Evolutionary conservation across 2,797 vertebrate species (phyloP).

Genomic region (Acanthis flammea): DNA sequence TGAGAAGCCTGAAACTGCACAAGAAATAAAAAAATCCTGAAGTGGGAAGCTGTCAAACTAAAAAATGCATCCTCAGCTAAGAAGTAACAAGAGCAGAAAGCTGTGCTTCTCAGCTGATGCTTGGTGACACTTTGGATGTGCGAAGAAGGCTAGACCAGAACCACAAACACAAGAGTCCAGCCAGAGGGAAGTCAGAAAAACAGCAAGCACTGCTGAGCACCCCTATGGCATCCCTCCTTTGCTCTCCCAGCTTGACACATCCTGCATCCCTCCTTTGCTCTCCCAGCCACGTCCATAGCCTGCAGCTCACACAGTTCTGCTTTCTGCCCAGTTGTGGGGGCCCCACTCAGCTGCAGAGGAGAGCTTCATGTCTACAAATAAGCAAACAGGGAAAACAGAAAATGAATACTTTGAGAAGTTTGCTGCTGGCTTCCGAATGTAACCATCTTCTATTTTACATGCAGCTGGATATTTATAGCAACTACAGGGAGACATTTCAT

Average conservation of each 20-base stretch:
- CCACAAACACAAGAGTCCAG: fast-evolving
- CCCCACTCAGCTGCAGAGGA: not conserved
- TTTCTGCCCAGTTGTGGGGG: not conserved
- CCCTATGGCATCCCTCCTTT: not conserved
- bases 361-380: not conserved
- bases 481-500: not conserved
- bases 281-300: not conserved
- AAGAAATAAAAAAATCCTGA: not conserved
- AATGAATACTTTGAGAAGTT: not conserved
- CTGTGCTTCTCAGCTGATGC: not conserved
- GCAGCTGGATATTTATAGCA: not conserved
- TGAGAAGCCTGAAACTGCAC: not conserved
- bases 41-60: not conserved
- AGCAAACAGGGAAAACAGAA: not conserved
- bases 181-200: not conserved
- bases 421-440: not conserved
- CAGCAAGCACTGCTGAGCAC: not conserved
- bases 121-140: not conserved
- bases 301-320: not conserved
- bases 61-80: not conserved
- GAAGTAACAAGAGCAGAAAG: not conserved
- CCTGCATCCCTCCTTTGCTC: not conserved
- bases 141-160: not conserved
- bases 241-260: not conserved
- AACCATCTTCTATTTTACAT: not conserved